Evolutionary conservation across 2,888 invertebrate species (phyloP), one percentile per base, ranked within the genome.

Genomic region (Encarsia formosa): DNA sequence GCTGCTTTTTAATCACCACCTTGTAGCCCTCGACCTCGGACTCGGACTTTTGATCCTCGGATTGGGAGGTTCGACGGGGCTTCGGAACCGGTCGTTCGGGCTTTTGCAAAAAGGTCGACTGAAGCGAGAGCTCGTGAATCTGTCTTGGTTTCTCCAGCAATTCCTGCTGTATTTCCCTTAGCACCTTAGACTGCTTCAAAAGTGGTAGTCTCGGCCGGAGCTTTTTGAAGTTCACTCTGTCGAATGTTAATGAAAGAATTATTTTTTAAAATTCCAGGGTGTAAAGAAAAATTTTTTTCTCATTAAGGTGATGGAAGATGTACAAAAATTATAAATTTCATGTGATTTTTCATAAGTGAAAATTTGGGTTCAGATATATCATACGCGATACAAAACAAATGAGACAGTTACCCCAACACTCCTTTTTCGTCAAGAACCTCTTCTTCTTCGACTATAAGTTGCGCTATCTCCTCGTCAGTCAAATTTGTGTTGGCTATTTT

Each of bases 101-200:
- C 63, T 85, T 86, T 70, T 86, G 84, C 56, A 90, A 68, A 65
- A 89, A 90, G 24, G 86, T 87, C 4, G 89, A 87, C 78, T 35
- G 39, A 11, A 65, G 69, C 34, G 66, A 68, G 31, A 67, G 51
- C 39, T 73, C 70, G 39, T 69, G 66, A 1, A 68, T 59, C 24
- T 63, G 58, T 1, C 63, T 65, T 0, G 73, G 67, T 8, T 68
- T 68, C 5, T 61, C 66, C 9, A 63, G 52, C 3, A 65, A 66
- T 16, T 72, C 65, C 16, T 66, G 61, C 49, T 70, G 71, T n/a
- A 74, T 58, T 52, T 73, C 73, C 46, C 83, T 82, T 58, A 87
- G 72, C 0, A 87, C 86, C 66, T 84, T 83, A 4, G 87, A 87
- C 61, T 81, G 79, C 67, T 82, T 84, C 6, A 86, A 74, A 1